phyloP scores from a whole-genome alignment of 2,888 invertebrate species.

The Aromia moschata region DNA sequence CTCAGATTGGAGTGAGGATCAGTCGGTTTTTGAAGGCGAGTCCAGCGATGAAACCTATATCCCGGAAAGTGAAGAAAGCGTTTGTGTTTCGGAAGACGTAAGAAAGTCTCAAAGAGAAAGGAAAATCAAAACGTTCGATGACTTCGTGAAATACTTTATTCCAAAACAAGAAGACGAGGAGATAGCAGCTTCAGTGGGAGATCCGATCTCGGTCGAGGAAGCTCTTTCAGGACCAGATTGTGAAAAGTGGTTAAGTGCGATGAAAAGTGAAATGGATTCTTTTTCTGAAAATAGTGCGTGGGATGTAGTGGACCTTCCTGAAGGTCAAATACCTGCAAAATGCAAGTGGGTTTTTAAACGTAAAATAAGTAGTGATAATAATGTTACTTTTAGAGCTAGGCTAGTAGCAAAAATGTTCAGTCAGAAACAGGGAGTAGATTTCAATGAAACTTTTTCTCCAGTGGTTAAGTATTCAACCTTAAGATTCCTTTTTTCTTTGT shows the following conservation, averaged over 20 bases:
- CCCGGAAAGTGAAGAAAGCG: too few species aligned
- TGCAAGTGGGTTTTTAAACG: constrained; percentile 50
- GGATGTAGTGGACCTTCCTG: constrained; percentile 41
- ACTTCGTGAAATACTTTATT: too few species aligned
- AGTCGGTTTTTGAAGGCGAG: neutral
- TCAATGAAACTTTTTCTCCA: constrained; percentile 42
- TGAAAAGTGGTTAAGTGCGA: constrained; percentile 42
- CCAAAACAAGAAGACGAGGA: too few species aligned
- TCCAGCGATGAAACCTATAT: too few species aligned
- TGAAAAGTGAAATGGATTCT: constrained; percentile 42
- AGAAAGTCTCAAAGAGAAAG: constrained; percentile 1
- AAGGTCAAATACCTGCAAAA: constrained; percentile 38
- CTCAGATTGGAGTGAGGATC: neutral
- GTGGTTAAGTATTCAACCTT: constrained; percentile 36
- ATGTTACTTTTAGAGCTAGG: constrained; percentile 37
- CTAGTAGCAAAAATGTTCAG: constrained; percentile 43
- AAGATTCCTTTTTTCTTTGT: constrained; percentile 40
- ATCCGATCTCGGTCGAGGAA: constrained; percentile 35
- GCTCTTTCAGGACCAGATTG: constrained; percentile 39
- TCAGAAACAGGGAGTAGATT: constrained; percentile 37
- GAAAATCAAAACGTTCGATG: neutral
- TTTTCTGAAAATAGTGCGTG: constrained; percentile 48
- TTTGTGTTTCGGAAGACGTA: too few species aligned
- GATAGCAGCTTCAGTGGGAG: constrained; percentile 15
- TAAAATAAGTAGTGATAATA: constrained; percentile 40